phyloP scores from a whole-genome alignment of 2,113 vertebrate species.

The Nesogale talazaci region DNA sequence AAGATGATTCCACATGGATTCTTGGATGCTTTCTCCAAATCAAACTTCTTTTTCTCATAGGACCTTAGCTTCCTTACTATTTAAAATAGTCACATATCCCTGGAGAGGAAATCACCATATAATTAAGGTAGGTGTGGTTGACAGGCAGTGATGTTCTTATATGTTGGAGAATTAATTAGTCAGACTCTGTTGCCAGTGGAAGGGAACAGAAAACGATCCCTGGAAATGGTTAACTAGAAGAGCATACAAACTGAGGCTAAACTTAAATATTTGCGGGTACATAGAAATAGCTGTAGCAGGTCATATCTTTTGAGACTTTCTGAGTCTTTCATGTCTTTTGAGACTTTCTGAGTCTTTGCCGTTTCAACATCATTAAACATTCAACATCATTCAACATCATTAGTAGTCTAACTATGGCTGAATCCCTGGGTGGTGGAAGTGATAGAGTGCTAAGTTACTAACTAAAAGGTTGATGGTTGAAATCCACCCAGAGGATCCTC shows the following conservation, averaged over 20 bases:
- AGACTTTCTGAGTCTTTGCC: neutral
- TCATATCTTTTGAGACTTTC: neutral
- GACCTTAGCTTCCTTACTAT: constrained; percentile 58
- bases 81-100: constrained; percentile 58
- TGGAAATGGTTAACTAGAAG: constrained; percentile 43
- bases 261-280: neutral
- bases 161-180: constrained; percentile 23
- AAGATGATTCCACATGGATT: constrained; percentile 62
- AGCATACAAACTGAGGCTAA: constrained; percentile 12
- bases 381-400: neutral
- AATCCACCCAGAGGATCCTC: neutral
- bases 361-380: neutral
- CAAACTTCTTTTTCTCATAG: constrained; percentile 47
- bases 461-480: neutral
- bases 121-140: constrained; percentile 70
- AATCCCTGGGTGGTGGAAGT: neutral
- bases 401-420: neutral
- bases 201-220: constrained; percentile 26
- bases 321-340: neutral
- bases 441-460: neutral
- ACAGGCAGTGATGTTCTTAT: constrained; percentile 44
- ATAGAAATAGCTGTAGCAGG: neutral
- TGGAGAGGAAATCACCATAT: constrained; percentile 52
- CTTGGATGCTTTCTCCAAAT: constrained; percentile 68
- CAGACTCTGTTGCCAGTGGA: constrained; percentile 43